Percentiles rank a stretch among this genome's conserved stretches.
Evolutionary conservation across 1,140 invertebrate genomes (phyloP).

Genomic region (Heliconius congener): DNA sequence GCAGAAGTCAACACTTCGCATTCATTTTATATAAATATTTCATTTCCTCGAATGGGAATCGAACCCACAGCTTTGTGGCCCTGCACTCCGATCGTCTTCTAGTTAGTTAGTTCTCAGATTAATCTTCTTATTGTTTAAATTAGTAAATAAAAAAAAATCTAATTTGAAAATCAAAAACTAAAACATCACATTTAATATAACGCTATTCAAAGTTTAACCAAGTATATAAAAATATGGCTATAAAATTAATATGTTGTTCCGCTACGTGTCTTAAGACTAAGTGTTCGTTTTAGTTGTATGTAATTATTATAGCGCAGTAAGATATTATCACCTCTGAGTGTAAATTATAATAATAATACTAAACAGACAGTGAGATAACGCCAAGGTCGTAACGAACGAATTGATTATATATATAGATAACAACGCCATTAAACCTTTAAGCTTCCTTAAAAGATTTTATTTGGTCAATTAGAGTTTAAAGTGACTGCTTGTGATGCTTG

Average conservation of each 20-base stretch:
- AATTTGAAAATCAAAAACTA: not conserved
- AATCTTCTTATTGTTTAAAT: not conserved
- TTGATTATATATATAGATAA: slow-evolving; percentile 32
- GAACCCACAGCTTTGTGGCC: no score
- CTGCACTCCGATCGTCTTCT: accelerated
- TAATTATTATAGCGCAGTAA: slow-evolving; percentile 1
- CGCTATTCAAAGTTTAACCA: not conserved
- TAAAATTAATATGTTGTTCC: not conserved
- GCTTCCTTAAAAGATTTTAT: slow-evolving; percentile 44
- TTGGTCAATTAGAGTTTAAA: slow-evolving; percentile 40
- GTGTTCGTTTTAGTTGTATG: not conserved
- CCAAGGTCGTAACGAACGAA: slow-evolving; percentile 46
- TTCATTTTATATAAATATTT: no score
- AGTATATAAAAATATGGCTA: not conserved
- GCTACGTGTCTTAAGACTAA: not conserved
- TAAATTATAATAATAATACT: slow-evolving; percentile 51
- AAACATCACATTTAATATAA: not conserved
- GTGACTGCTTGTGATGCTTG: slow-evolving; percentile 7
- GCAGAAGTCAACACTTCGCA: no score
- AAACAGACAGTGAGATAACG: slow-evolving; percentile 47
- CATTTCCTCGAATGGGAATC: no score
- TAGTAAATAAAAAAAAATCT: not conserved
- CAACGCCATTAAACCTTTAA: slow-evolving; percentile 37
- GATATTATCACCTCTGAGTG: slow-evolving; percentile 20
- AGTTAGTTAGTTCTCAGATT: no score